Conservation (phyloP, 2,113 vertebrate genomes). For the zebrafish (Danio rerio) region GRCz12tu NC_133193.1:34572001-34572500, state of each 20-base stretch:
- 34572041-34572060: too few species aligned
- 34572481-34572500: neutral
- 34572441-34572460: constrained; percentile 10
- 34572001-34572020: neutral
- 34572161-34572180: neutral
- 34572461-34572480: constrained; percentile 13
- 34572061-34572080: too few species aligned
- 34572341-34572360: neutral
- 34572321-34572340: neutral
- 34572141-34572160: too few species aligned
- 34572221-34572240: too few species aligned
- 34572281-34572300: constrained; percentile 30
- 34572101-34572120: too few species aligned
- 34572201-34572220: neutral
- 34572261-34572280: constrained; percentile 24
- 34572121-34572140: too few species aligned
- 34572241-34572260: too few species aligned
- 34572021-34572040: too few species aligned
- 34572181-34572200: neutral
- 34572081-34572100: too few species aligned
- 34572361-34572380: constrained; percentile 46
- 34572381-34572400: neutral
- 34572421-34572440: constrained; percentile 26
- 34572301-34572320: constrained; percentile 1
- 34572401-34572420: neutral